phyloP scores from a whole-genome alignment of 1,140 invertebrate species.

The Drepana arcuata region DNA sequence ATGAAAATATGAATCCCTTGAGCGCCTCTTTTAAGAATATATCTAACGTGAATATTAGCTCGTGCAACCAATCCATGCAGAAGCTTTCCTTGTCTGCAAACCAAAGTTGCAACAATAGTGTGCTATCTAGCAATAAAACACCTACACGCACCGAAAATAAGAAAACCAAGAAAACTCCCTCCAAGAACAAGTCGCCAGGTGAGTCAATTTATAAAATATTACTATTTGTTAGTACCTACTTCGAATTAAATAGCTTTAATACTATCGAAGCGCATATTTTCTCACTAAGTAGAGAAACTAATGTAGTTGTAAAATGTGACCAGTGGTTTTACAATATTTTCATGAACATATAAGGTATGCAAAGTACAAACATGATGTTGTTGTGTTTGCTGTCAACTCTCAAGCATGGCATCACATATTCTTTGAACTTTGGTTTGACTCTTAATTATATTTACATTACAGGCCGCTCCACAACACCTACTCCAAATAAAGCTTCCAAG shows the following conservation, averaged over 20 bases:
- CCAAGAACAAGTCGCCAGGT: slow-evolving; percentile 78
- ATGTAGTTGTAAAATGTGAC: no score
- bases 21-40: slow-evolving; percentile 54
- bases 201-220: slow-evolving; percentile 21
- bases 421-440: no score
- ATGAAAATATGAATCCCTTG: slow-evolving; percentile 51
- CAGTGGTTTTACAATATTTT: no score
- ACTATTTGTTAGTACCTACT: neutral
- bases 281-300: no score
- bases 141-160: slow-evolving; percentile 64
- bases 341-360: no score
- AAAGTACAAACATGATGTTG: no score
- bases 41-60: slow-evolving; percentile 59
- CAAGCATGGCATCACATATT: no score
- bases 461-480: slow-evolving; percentile 73
- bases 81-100: slow-evolving; percentile 73
- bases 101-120: slow-evolving; percentile 66
- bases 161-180: slow-evolving; percentile 77
- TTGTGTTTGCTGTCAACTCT: neutral
- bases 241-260: no score
- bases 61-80: slow-evolving; percentile 72
- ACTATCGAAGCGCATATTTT: no score
- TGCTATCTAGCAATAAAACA: slow-evolving; percentile 47
- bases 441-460: slow-evolving; percentile 6
- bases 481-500: slow-evolving; percentile 75